Conservation (phyloP, 2,113 vertebrate genomes). For the Ciconia boyciana region DNA sequence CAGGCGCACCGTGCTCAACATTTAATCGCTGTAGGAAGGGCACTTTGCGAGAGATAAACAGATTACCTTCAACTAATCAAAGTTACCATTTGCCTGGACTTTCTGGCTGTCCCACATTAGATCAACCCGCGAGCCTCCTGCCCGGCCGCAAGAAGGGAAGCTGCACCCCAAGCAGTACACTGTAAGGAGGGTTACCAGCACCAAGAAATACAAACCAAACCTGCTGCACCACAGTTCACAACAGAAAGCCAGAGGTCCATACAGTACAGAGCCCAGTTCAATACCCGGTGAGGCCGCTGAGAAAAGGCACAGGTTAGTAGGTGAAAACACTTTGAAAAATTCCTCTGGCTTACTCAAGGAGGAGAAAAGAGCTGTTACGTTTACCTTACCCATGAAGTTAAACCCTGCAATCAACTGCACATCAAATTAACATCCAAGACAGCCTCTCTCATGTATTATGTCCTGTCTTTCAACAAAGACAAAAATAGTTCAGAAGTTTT, state of each 20-base stretch:
- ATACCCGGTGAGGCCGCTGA: neutral
- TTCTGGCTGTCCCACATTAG: neutral
- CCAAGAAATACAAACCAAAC: neutral
- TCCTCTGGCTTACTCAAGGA: neutral
- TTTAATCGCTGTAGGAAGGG: neutral
- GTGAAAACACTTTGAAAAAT: neutral
- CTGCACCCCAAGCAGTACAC: neutral
- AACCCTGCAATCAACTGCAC: conserved; percentile 17
- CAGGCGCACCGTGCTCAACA: fast-evolving
- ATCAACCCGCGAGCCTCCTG: neutral
- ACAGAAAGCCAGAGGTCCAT: neutral
- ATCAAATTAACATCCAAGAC: conserved; percentile 32
- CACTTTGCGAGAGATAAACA: neutral
- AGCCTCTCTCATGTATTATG: neutral
- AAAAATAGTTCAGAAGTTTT: conserved; percentile 6
- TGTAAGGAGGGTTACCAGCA: neutral
- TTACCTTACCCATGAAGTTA: conserved; percentile 3
- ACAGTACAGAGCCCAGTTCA: neutral
- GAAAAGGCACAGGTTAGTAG: neutral
- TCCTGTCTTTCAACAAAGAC: neutral
- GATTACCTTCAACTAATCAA: neutral
- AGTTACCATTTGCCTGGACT: neutral
- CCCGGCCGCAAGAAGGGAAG: neutral
- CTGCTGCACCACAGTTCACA: neutral
- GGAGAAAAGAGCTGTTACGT: neutral